Evolutionary conservation across 2,888 invertebrate genomes (phyloP), one percentile per base, ranked within the genome.

Genomic region (Pyrgus malvae): DNA sequence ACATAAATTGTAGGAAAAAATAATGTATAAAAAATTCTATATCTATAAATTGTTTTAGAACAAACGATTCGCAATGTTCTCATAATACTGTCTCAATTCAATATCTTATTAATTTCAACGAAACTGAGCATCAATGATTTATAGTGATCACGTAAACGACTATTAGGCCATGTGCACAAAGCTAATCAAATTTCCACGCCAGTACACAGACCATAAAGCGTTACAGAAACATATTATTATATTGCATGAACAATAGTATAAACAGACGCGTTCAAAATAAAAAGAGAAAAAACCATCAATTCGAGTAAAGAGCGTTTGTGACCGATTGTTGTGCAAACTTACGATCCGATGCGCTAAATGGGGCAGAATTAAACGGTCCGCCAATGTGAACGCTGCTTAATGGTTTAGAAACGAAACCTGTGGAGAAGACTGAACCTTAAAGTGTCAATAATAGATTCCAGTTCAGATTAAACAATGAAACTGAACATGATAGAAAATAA

Each of bases 121-220:
- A 31, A 29, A 33, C 19, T 61, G 57, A 53, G 60, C 55, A 58
- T 42, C 53, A 57, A 23, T 83, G 83, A 86, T 87, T 85, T 86
- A 86, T 85, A 66, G 68, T 67, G 74, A 72, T 73, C 66, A 69
- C 60, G 54, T 46, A 79, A 64, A 70, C 62, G 51, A 64, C 70
- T 70, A 80, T 79, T 78, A 76, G 58, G 64, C 74, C 83, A 85
- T 86, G 79, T 85, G 85, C 78, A 70, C 69, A 83, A 81, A 83
- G 79, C 84, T 80, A 84, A 87, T 87, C 77, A 77, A 87, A 86
- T 87, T 88, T 89, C 83, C 84, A 87, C 87, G 76, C 85, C 76
- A 78, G 68, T 77, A 74, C 69, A 74, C 78, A 76, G 70, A 68
- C 66, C 62, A 76, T 69, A 72, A 71, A 72, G 69, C 69, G 63